Evolutionary conservation across 1,140 invertebrate species (phyloP).

Genomic region (Anoplolepis gracilipes): DNA sequence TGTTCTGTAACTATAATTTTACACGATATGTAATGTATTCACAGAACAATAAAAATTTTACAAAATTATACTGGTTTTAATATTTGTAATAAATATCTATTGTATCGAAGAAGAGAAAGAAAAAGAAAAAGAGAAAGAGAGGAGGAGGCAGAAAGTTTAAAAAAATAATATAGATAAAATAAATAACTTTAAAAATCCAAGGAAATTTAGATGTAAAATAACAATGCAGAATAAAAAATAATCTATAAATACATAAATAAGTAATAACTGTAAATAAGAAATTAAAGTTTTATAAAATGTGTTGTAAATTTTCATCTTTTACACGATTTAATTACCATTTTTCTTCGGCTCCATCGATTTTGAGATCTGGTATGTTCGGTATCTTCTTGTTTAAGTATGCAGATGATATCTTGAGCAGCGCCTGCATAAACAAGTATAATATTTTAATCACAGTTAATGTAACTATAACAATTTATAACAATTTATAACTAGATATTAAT

Average conservation of each 20-base stretch:
- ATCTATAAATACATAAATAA: not conserved
- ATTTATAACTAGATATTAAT: too few species aligned
- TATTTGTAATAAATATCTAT: too few species aligned
- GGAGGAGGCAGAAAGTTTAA: too few species aligned
- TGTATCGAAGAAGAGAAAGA: too few species aligned
- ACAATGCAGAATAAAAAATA: not conserved
- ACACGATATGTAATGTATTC: not conserved
- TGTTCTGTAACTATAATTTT: not conserved
- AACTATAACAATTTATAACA: too few species aligned
- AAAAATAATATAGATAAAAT: too few species aligned
- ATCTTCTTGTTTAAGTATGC: slow-evolving; percentile 97
- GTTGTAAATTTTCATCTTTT: not conserved
- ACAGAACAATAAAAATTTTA: not conserved
- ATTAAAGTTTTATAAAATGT: not conserved
- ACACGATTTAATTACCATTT: slow-evolving; percentile 89
- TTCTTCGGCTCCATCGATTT: slow-evolving; percentile 94
- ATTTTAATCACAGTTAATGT: not conserved
- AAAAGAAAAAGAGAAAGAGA: too few species aligned
- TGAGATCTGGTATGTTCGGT: slow-evolving; percentile 95
- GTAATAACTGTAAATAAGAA: not conserved
- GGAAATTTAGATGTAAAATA: too few species aligned
- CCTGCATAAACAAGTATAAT: slow-evolving; percentile 84
- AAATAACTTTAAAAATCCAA: too few species aligned
- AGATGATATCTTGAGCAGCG: slow-evolving; percentile 95
- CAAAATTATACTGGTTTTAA: too few species aligned